These are phyloP conservation scores for Drosophila nannoptera DNA, from an alignment of 1,140 invertebrate genomes.

Conservation along the genomic window DNA sequence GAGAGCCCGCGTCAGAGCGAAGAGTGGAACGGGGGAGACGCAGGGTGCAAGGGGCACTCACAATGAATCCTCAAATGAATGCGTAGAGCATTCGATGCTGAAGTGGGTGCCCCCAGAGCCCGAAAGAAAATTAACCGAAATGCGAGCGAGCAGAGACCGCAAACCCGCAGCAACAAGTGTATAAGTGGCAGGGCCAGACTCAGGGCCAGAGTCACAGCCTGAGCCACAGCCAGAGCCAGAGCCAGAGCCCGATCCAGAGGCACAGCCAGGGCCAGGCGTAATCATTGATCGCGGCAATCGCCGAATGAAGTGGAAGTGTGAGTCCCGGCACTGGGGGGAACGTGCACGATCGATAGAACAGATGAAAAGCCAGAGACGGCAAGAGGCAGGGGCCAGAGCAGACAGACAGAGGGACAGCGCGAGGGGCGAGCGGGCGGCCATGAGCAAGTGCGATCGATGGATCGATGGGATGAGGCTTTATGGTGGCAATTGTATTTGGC, in stretches of 20 bases:
- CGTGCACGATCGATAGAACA: conserved; percentile 39
- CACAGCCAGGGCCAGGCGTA: conserved; percentile 29
- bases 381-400: no score
- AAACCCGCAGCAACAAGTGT: conserved; percentile 78
- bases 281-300: conserved; percentile 78
- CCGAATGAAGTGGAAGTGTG: conserved; percentile 39
- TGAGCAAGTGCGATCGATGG: conserved; percentile 45
- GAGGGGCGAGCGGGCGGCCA: neutral
- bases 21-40: neutral
- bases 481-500: conserved; percentile 77
- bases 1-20: neutral
- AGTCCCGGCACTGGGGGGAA: conserved; percentile 2
- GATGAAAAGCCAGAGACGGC: conserved; percentile 15
- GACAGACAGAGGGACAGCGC: neutral
- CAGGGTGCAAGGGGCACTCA: conserved; percentile 30
- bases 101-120: conserved; percentile 48
- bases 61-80: conserved; percentile 76
- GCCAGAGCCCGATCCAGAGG: conserved; percentile 4
- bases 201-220: conserved; percentile 9
- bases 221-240: neutral
- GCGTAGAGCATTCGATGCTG: conserved; percentile 54
- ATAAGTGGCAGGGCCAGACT: conserved; percentile 65
- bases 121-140: conserved; percentile 64
- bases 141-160: conserved; percentile 64
- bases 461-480: conserved; percentile 62